These are phyloP conservation scores for Ctenopoma kingsleyae DNA, from an alignment of 2,797 vertebrate genomes.

Conservation along the genomic window DNA sequence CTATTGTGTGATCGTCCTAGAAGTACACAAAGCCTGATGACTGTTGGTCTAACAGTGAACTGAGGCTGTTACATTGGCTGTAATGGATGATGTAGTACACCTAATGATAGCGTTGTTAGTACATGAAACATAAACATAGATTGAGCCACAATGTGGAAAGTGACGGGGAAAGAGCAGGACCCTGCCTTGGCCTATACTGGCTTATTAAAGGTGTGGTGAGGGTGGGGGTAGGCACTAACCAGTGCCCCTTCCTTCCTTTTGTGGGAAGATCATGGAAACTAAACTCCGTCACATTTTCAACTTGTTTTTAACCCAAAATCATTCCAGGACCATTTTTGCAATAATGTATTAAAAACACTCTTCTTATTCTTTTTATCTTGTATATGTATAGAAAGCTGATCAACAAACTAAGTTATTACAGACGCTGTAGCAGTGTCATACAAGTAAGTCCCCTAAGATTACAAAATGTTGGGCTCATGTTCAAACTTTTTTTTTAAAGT, in stretches of 20 bases:
- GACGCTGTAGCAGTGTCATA: neutral
- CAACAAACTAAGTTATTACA: neutral
- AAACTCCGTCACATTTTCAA: conserved; percentile 51
- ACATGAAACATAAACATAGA: conserved; percentile 60
- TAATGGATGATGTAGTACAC: conserved; percentile 15
- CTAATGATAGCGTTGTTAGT: conserved; percentile 9
- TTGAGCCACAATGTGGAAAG: conserved; percentile 60
- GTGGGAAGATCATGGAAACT: conserved; percentile 80
- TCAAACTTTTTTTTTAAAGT: neutral
- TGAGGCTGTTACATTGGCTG: neutral
- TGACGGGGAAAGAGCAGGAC: conserved; percentile 61
- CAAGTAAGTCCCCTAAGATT: neutral
- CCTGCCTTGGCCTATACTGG: conserved; percentile 62
- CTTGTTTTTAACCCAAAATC: conserved; percentile 28
- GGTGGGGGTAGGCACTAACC: conserved; percentile 50
- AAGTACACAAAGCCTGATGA: neutral
- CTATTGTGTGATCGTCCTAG: neutral
- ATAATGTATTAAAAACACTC: neutral
- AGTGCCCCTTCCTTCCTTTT: conserved; percentile 78
- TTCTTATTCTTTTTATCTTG: too few species aligned
- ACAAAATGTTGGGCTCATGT: neutral
- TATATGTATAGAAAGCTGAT: neutral
- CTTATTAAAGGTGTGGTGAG: conserved; percentile 67
- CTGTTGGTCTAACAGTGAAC: conserved; percentile 10
- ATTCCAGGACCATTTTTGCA: conserved; percentile 12